A percentile compares a stretch with the other conserved stretches of the same genome.
phyloP scores from a whole-genome alignment of 2,113 vertebrate genomes.

The Alligator mississippiensis region DNA sequence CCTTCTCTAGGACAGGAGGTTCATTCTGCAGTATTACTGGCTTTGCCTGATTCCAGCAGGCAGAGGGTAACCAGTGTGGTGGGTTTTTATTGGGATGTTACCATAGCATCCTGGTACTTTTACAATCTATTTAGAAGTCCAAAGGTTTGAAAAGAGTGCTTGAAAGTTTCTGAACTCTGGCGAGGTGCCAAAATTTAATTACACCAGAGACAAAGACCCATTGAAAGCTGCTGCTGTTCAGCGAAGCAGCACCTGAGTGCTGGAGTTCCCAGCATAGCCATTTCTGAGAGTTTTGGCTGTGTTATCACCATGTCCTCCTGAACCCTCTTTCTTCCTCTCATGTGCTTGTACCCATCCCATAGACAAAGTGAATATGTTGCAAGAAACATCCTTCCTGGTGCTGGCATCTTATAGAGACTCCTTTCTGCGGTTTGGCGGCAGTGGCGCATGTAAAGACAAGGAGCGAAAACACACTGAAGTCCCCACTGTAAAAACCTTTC shows the following conservation, averaged over 20 bases:
- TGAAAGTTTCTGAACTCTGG: slow-evolving; percentile 73
- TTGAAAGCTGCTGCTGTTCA: slow-evolving; percentile 46
- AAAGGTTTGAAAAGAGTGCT: slow-evolving; percentile 72
- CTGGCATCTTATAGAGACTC: slow-evolving; percentile 13
- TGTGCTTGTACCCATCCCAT: not conserved
- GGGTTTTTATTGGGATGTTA: slow-evolving; percentile 62
- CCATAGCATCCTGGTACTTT: slow-evolving; percentile 66
- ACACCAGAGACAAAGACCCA: slow-evolving; percentile 64
- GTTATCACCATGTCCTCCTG: not conserved
- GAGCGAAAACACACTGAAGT: slow-evolving; percentile 3
- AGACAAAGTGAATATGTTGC: not conserved
- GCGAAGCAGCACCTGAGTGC: slow-evolving; percentile 61
- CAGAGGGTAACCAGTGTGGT: slow-evolving; percentile 35
- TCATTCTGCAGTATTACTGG: not conserved
- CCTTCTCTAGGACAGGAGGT: not conserved
- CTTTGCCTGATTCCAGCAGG: slow-evolving; percentile 38
- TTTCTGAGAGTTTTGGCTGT: slow-evolving; percentile 12
- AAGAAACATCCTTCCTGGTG: not conserved
- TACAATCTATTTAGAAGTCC: slow-evolving; percentile 68
- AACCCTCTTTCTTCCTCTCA: not conserved
- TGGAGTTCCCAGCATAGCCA: slow-evolving; percentile 1
- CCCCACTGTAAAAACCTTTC: not conserved
- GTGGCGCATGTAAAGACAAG: not conserved
- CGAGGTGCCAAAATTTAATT: slow-evolving; percentile 65
- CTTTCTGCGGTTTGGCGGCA: slow-evolving; percentile 25